Conservation (phyloP, 2,888 invertebrate genomes). For the Diachrysia chrysitis region DNA sequence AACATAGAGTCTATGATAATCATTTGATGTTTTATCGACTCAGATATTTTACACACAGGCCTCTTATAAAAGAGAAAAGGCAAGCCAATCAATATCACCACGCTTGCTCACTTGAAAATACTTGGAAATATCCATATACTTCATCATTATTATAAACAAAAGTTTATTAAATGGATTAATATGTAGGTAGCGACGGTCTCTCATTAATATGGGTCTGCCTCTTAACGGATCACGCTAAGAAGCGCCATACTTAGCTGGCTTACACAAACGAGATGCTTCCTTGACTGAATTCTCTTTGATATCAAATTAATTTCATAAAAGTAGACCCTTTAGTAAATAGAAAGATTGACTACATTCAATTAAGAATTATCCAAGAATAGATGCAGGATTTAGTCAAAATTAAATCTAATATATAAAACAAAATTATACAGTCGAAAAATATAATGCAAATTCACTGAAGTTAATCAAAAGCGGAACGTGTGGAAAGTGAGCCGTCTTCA, state of each 20-base stretch:
- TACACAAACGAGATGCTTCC: neutral
- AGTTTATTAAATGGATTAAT: neutral
- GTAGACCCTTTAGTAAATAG: neutral
- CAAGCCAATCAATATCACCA: too few relatives aligned
- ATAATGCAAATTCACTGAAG: conserved; percentile 55
- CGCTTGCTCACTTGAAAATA: too few relatives aligned
- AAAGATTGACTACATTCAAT: neutral
- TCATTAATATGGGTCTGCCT: conserved; percentile 2
- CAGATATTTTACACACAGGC: too few relatives aligned
- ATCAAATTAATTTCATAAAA: neutral
- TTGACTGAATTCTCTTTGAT: conserved; percentile 1
- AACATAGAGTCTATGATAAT: too few relatives aligned
- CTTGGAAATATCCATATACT: neutral
- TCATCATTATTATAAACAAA: neutral
- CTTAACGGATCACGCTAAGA: neutral
- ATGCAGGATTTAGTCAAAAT: neutral
- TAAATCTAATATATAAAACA: conserved; percentile 30
- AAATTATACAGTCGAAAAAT: conserved; percentile 50
- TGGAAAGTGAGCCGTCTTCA: conserved; percentile 73
- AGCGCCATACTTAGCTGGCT: neutral
- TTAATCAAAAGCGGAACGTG: conserved; percentile 64
- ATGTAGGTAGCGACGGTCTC: neutral
- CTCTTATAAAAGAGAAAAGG: too few relatives aligned
- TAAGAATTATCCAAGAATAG: conserved; percentile 18
- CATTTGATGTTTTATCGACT: too few relatives aligned